Evolutionary conservation across 2,113 vertebrate genomes (phyloP).

Genomic region (Pseudorasbora parva): DNA sequence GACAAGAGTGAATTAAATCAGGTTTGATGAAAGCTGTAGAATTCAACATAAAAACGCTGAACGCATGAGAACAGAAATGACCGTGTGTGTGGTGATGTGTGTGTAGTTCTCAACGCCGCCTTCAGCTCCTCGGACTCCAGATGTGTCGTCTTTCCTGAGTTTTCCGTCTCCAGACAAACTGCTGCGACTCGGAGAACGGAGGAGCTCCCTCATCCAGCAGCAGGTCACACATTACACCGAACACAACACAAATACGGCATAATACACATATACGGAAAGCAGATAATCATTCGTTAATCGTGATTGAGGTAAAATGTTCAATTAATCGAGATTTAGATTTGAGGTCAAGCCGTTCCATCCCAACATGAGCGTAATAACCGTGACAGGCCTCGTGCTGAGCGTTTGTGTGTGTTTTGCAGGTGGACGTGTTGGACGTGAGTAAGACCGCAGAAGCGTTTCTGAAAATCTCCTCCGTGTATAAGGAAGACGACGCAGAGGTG

Average conservation of each 20-base stretch:
- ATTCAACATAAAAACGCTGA: neutral
- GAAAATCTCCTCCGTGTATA: conserved; percentile 92
- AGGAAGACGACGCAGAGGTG: conserved; percentile 83
- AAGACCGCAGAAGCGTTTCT: conserved; percentile 88
- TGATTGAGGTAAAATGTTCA: too few species aligned
- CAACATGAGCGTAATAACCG: neutral
- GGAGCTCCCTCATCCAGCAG: conserved; percentile 84
- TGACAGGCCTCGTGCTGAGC: neutral
- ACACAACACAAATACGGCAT: too few species aligned
- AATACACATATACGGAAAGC: too few species aligned
- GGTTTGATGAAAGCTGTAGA: conserved; percentile 56
- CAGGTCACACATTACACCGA: conserved; percentile 75
- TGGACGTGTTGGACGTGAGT: conserved; percentile 83
- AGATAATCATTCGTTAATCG: too few species aligned
- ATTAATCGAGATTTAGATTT: too few species aligned
- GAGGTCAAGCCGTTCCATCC: too few species aligned
- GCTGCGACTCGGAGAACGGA: conserved; percentile 86
- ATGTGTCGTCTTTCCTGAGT: conserved; percentile 87
- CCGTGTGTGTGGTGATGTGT: neutral
- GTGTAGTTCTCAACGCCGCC: conserved; percentile 77
- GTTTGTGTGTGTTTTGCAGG: conserved; percentile 68
- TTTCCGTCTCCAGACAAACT: conserved; percentile 95
- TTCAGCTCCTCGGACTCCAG: conserved; percentile 76
- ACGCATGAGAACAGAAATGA: neutral
- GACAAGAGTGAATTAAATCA: conserved; percentile 57